Evolutionary conservation across 2,888 invertebrate species (phyloP), one percentile per base, ranked within the genome.

Genomic region (Prosapia bicincta): DNA sequence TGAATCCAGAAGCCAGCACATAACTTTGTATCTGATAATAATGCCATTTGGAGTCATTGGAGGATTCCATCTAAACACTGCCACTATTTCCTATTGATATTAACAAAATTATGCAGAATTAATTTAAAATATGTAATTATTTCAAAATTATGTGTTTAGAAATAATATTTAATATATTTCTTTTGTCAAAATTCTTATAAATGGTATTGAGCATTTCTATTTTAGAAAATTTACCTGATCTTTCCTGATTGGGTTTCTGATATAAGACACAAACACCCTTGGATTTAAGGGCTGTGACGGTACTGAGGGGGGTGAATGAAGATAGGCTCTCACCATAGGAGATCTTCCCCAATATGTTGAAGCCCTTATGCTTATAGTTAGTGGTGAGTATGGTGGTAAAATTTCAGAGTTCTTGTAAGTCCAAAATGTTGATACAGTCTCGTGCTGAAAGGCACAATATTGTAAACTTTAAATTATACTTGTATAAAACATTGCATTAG

Each of bases 271-370:
- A 83, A 93, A 97, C 6, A 92, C 89, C 66, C 96, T 86, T 0
- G 94, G 89, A 73, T 90, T 88, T 0, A 88, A 86, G 0, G 97
- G 97, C 26, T 90, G 90, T 0, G 91, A 89, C 0, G 97, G 97
- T 25, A 90, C 90, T 10, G 94, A 93, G 78, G 93, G 90, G 0
- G 97, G 97, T 0, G 96, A 93, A 81, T 88, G 88, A 0, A 93
- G 83, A n/a, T 86, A 85, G 0, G 89, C 88, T 0, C 89, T 86
- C 0, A 90, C 89, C 23, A 89, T 88, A 1, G 88, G 86, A 0
- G 94, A 92, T 1, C 91, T 89, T 20, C 93, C 93, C 96, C 97
- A 97, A 81, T 92, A 92, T 0, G 96, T 95, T 83, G 91, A 92
- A 0, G 96, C 92, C 38, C 93, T 90, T 3, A 97, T 89, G 0